Evolutionary conservation across 2,888 invertebrate species (phyloP).

Genomic region (Callosobruchus maculatus): DNA sequence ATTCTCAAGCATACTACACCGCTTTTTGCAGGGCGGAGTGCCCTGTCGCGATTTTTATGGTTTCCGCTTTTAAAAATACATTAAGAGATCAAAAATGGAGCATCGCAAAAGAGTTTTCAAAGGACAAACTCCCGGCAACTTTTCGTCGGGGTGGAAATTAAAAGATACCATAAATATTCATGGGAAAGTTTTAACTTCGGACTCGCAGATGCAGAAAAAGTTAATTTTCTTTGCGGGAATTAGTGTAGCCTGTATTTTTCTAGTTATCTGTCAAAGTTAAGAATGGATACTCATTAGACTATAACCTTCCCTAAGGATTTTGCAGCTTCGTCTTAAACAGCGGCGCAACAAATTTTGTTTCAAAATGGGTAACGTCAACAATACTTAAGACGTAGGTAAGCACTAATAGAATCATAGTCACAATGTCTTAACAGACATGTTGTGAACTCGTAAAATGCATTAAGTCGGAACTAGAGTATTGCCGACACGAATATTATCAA

Average conservation of each 20-base stretch:
- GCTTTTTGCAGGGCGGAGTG: too few species aligned
- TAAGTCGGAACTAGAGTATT: too few species aligned
- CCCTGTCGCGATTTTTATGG: background rate
- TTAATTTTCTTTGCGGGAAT: slow-evolving; percentile 1
- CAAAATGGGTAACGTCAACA: too few species aligned
- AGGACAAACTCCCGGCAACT: background rate
- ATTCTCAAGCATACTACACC: too few species aligned
- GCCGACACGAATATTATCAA: too few species aligned
- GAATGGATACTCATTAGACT: background rate
- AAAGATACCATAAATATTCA: slow-evolving; percentile 6
- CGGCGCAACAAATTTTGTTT: background rate
- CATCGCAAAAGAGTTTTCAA: background rate
- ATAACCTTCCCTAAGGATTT: background rate
- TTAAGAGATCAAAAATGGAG: background rate
- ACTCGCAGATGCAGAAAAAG: background rate
- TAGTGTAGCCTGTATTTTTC: background rate
- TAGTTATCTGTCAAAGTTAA: background rate
- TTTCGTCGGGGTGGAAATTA: background rate
- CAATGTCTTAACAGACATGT: too few species aligned
- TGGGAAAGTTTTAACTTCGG: background rate
- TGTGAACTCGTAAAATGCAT: too few species aligned
- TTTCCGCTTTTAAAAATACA: background rate
- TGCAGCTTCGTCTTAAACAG: background rate
- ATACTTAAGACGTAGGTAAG: too few species aligned
- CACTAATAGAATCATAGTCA: too few species aligned